A percentile compares a stretch with the other conserved stretches of the same genome.
Evolutionary conservation across 2,797 vertebrate genomes (phyloP).

Genomic region (Cetoscarus ocellatus): DNA sequence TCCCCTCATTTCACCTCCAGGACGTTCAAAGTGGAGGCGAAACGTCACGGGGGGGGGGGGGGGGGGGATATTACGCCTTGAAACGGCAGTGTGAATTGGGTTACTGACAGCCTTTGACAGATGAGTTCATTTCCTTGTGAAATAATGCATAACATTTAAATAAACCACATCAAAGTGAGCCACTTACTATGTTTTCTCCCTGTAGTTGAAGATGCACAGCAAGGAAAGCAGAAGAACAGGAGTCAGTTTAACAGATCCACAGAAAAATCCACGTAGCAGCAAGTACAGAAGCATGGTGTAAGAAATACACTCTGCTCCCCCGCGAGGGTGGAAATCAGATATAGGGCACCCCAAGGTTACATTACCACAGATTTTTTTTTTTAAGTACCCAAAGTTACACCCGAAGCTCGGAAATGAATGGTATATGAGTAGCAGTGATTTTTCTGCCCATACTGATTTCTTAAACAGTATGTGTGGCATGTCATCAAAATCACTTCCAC

Average conservation of each 20-base stretch:
- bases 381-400: constrained; percentile 9
- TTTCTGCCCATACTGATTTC: background rate
- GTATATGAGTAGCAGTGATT: background rate
- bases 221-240: constrained; percentile 51
- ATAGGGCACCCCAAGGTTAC: background rate
- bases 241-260: constrained; percentile 44
- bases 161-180: background rate
- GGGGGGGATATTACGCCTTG: too few species aligned
- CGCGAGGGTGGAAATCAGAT: background rate
- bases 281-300: background rate
- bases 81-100: too few species aligned
- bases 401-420: constrained; percentile 23
- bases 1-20: too few species aligned
- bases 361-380: too few species aligned
- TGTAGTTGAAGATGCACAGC: constrained; percentile 61
- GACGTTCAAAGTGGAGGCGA: too few species aligned
- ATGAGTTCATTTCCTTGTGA: background rate
- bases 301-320: background rate
- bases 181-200: constrained; percentile 85
- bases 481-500: background rate
- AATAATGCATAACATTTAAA: background rate
- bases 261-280: constrained; percentile 15
- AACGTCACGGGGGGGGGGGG: too few species aligned
- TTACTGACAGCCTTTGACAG: background rate
- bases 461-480: background rate